Conservation (phyloP, 2,797 vertebrate species). For the Enteromius thamalakanensis region DNA sequence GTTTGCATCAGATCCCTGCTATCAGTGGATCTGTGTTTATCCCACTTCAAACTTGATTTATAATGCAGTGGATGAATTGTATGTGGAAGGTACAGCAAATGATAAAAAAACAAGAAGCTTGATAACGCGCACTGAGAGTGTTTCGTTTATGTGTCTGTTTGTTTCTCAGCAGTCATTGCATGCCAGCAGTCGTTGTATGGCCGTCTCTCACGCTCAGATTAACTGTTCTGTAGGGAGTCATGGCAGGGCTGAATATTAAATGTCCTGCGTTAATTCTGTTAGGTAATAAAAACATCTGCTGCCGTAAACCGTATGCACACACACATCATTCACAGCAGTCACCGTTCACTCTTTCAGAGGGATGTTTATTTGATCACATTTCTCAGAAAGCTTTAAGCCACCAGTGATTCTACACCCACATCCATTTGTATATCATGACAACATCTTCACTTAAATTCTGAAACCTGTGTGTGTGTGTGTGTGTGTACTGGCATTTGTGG, state of each 20-base stretch:
- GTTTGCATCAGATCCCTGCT: constrained; percentile 9
- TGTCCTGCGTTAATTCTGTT: constrained; percentile 59
- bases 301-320: constrained; percentile 28
- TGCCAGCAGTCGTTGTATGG: constrained; percentile 3
- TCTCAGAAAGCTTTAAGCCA: constrained; percentile 37
- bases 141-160: constrained; percentile 1
- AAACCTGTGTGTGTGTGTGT: not conserved
- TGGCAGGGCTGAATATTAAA: constrained; percentile 56
- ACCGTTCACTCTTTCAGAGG: not conserved
- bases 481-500: no score
- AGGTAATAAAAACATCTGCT: constrained; percentile 59
- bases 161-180: constrained; percentile 16
- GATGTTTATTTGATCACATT: constrained; percentile 24
- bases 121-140: not conserved
- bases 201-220: constrained; percentile 51
- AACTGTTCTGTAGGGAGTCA: constrained; percentile 52
- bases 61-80: constrained; percentile 4
- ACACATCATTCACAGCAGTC: constrained; percentile 2
- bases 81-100: constrained; percentile 5
- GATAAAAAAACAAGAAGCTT: not conserved
- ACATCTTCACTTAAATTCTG: constrained; percentile 1
- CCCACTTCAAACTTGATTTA: constrained; percentile 14
- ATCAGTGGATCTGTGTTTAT: constrained; percentile 19
- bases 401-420: constrained; percentile 18
- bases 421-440: constrained; percentile 42